Base-by-base conservation (phyloP, 2,113 vertebrate genomes). In the Podarcis cretensis region DNA sequence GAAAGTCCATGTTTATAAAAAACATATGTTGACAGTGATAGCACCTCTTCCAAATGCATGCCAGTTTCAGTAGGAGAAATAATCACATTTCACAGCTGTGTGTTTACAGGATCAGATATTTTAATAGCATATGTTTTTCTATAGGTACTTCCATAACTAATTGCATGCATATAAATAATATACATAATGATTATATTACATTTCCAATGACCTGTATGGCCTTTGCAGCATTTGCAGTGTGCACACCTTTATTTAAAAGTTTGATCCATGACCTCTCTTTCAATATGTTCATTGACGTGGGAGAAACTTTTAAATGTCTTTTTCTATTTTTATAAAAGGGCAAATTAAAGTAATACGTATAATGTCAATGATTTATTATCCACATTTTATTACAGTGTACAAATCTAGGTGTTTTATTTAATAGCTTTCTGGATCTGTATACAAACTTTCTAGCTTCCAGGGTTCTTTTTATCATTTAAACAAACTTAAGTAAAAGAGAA, bases 281-380 rank as follows among this genome's bases (percentile, higher is more conserved):
- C 12, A 8, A 7, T 73, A 66, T 57, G 1, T 23, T 81, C 32
- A 81, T 14, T 81, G 43, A 37, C 6, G 65, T 18, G 37, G 30
- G 32, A 65, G 12, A 43, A 90, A 68, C 23, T 7, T 66, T 81
- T 86, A 37, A 85, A 81, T 83, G 0, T 87, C 75, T 76, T 86
- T 92, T 73, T n/a, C 74, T 86, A 68, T 85, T 91, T 76, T 86
- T 90, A 78, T 32, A 74, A 87, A 65, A 77, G 63, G 66, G 79
- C 87, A 92, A 87, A 89, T 89, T 90, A 87, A 93, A 68, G 78
- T 86, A 4, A 77, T 20, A 0, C 89, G 86, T 91, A 90, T 0
- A 89, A 48, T 27, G 83, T 48, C 83, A 88, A 90, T 90, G 87
- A 91, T 89, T 90, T 92, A 93, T 69, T 91, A 83, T 92, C 90